A percentile compares a stretch with the other conserved stretches of the same genome.
phyloP scores from a whole-genome alignment of 2,797 vertebrate genomes.

The Glossophaga mutica region DNA sequence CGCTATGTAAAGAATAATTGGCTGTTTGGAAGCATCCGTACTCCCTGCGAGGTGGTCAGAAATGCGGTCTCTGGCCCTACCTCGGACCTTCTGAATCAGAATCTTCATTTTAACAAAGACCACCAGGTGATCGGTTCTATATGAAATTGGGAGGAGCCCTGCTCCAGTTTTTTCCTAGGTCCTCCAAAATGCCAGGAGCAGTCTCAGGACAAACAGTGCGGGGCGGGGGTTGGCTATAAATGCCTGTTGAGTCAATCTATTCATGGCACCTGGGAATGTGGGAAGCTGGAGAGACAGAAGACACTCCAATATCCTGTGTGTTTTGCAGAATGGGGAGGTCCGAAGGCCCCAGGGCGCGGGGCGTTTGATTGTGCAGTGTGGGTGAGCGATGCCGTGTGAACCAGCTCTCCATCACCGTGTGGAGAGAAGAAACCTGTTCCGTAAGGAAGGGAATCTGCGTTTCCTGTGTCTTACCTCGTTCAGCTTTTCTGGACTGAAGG shows the following conservation, averaged over 20 bases:
- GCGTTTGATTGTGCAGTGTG: not conserved
- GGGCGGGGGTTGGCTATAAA: fast-evolving
- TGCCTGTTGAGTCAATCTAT: not conserved
- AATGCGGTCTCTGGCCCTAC: not conserved
- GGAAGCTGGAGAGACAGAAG: not conserved
- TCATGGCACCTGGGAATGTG: not conserved
- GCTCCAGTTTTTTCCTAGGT: not conserved
- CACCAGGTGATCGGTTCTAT: not conserved
- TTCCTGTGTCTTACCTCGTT: slow-evolving; percentile 85
- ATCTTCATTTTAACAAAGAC: not conserved
- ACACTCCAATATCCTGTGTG: fast-evolving
- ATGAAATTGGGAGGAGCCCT: not conserved
- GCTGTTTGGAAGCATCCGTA: fast-evolving
- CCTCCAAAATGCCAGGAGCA: not conserved
- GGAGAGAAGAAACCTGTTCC: not conserved
- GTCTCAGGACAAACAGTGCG: not conserved
- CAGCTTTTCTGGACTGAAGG: slow-evolving; percentile 88
- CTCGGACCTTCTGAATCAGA: not conserved
- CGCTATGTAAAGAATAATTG: not conserved
- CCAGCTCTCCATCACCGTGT: not conserved
- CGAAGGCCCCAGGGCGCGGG: fast-evolving
- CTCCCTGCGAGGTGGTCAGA: not conserved
- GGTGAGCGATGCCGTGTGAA: not conserved
- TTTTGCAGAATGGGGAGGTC: not conserved
- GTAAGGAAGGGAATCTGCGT: not conserved